Conservation (phyloP, 2,888 invertebrate species). For the Dicranocentrus wangi region DNA sequence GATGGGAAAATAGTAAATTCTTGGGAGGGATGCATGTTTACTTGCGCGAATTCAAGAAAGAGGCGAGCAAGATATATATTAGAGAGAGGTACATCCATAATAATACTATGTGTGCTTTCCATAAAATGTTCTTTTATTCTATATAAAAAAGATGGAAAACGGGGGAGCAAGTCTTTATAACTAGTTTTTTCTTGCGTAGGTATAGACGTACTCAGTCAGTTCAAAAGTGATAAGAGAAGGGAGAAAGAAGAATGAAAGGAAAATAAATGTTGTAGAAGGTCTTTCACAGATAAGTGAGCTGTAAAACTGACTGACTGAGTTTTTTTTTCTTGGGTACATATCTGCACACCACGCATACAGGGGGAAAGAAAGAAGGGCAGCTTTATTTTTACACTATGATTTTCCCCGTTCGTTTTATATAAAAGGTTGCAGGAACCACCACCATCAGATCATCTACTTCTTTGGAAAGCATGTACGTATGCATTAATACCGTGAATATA, state of each 20-base stretch:
- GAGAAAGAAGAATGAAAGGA: constrained; percentile 42
- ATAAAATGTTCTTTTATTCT: constrained; percentile 52
- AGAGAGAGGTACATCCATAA: constrained; percentile 27
- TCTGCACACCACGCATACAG: too few species aligned
- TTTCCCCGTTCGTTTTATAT: too few species aligned
- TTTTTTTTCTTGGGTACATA: constrained; percentile 35
- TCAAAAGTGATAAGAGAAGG: constrained; percentile 53
- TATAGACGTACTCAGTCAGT: neutral
- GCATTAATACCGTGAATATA: constrained; percentile 54
- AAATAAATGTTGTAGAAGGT: constrained; percentile 66
- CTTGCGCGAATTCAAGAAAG: neutral
- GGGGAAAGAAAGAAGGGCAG: constrained; percentile 52
- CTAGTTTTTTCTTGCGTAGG: neutral
- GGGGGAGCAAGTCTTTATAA: constrained; percentile 15
- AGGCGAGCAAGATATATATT: constrained; percentile 15
- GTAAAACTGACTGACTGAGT: constrained; percentile 59
- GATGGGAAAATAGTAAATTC: constrained; percentile 24
- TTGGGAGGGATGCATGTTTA: neutral
- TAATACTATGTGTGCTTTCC: neutral
- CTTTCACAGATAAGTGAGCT: constrained; percentile 66
- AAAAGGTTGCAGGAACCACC: neutral
- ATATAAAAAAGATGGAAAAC: constrained; percentile 25
- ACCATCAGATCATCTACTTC: constrained; percentile 25
- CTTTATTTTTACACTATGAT: constrained; percentile 58
- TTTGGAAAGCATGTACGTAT: constrained; percentile 2